These are phyloP conservation scores for Epicampocera succincta DNA, from an alignment of 2,888 invertebrate species.

Conservation along the genomic window DNA sequence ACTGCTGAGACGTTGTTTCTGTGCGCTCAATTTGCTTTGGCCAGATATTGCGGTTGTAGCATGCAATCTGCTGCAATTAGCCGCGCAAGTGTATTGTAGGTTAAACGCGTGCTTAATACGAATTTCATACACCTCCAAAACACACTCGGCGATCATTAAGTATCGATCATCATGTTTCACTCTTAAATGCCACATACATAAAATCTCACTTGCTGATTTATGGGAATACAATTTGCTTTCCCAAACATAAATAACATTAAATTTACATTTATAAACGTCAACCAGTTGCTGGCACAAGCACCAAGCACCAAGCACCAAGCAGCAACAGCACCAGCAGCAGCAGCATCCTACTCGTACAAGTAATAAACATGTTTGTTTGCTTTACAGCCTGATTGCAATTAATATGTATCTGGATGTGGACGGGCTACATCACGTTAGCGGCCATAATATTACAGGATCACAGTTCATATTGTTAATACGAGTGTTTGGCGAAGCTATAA, in stretches of 20 bases:
- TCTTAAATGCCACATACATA: constrained; percentile 8
- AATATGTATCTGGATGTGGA: constrained; percentile 30
- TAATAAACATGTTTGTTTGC: constrained; percentile 53
- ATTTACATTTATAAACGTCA: constrained; percentile 49
- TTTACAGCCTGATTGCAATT: constrained; percentile 36
- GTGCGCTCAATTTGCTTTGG: constrained; percentile 40
- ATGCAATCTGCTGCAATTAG: constrained; percentile 60
- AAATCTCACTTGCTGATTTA: constrained; percentile 1
- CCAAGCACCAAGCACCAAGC: not conserved
- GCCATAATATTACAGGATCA: constrained; percentile 56
- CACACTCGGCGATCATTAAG: constrained; percentile 28
- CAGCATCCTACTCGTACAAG: too few relatives aligned
- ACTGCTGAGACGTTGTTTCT: constrained; percentile 32
- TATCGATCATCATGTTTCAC: constrained; percentile 32
- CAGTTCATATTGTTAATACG: constrained; percentile 63
- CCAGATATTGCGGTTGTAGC: constrained; percentile 36
- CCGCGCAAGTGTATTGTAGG: constrained; percentile 54
- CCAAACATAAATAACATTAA: constrained; percentile 30
- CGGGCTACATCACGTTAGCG: not conserved
- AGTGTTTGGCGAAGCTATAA: constrained; percentile 51
- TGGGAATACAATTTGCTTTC: constrained; percentile 19
- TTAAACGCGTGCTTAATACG: constrained; percentile 68
- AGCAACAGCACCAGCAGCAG: too few relatives aligned
- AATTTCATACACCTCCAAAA: constrained; percentile 37
- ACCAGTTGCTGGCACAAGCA: constrained; percentile 44